Conservation (phyloP, 2,888 invertebrate genomes). For the Andrena bicolor region DNA sequence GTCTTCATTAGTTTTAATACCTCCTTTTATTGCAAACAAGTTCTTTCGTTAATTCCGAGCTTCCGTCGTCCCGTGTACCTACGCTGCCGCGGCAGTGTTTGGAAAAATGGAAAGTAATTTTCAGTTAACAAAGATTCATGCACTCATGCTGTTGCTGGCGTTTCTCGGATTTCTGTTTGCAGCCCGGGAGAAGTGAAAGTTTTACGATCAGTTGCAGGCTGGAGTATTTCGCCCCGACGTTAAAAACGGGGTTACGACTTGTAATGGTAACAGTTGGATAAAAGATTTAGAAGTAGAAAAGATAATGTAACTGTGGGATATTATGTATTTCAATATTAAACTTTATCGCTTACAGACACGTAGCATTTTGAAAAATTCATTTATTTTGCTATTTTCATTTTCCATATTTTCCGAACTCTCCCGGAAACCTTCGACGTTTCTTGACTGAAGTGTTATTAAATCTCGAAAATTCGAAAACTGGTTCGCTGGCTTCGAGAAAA, state of each 20-base stretch:
- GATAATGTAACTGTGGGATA: too few relatives aligned
- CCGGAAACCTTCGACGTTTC: not conserved
- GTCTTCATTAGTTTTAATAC: conserved; percentile 16
- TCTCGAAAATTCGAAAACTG: not conserved
- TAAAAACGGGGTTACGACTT: not conserved
- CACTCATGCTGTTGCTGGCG: not conserved
- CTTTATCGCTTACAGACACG: too few relatives aligned
- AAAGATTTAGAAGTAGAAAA: too few relatives aligned
- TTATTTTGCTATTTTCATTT: too few relatives aligned
- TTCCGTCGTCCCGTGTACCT: not conserved
- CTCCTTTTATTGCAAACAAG: conserved; percentile 24
- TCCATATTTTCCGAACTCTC: not conserved
- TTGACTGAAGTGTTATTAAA: not conserved
- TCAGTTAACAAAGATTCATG: conserved; percentile 25
- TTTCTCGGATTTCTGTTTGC: conserved; percentile 26
- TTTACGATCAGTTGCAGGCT: conserved; percentile 2
- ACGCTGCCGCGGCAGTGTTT: not conserved
- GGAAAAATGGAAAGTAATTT: conserved; percentile 26
- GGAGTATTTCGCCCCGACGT: conserved; percentile 4
- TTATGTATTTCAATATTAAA: too few relatives aligned
- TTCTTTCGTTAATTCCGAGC: conserved; percentile 23
- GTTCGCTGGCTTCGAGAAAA: not conserved
- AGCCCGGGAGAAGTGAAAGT: conserved; percentile 7
- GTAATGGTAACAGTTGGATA: not conserved
- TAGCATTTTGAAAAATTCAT: too few relatives aligned